These are phyloP conservation scores for Gila robusta DNA, from an alignment of 2,797 vertebrate genomes.

Conservation along the genomic window DNA sequence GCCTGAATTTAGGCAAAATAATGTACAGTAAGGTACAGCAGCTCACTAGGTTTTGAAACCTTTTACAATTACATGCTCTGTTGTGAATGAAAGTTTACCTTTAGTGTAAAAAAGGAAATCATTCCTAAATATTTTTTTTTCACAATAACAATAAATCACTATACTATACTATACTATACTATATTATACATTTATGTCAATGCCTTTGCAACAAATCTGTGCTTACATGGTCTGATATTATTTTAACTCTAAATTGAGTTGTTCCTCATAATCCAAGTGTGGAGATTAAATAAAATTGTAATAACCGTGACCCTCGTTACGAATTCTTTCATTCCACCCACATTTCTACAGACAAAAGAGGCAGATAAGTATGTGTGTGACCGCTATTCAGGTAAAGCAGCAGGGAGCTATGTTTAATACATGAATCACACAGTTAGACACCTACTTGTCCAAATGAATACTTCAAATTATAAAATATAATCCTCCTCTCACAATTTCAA, in stretches of 20 bases:
- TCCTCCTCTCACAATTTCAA: constrained; percentile 45
- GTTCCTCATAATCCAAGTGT: not conserved
- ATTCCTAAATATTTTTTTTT: not conserved
- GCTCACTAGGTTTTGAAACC: not conserved
- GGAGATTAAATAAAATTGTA: constrained; percentile 4
- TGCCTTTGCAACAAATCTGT: not conserved
- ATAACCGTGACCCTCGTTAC: not conserved
- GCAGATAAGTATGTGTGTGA: constrained; percentile 9
- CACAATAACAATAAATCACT: not conserved
- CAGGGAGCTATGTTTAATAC: constrained; percentile 39
- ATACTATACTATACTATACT: not conserved
- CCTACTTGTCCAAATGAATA: constrained; percentile 44
- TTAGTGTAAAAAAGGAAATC: not conserved
- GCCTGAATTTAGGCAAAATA: not conserved
- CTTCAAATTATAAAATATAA: constrained; percentile 49
- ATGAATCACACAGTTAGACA: constrained; percentile 42
- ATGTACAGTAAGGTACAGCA: not conserved
- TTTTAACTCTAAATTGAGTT: not conserved
- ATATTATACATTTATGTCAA: constrained; percentile 1
- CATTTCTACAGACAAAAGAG: constrained; percentile 22
- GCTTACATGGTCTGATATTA: not conserved
- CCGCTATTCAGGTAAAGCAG: constrained; percentile 33
- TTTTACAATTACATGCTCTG: not conserved
- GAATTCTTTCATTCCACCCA: constrained; percentile 11
- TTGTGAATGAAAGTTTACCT: not conserved